A percentile compares a stretch with the other conserved stretches of the same genome.
Evolutionary conservation across 2,888 invertebrate genomes (phyloP).

Genomic region (Drosophila rellima): DNA sequence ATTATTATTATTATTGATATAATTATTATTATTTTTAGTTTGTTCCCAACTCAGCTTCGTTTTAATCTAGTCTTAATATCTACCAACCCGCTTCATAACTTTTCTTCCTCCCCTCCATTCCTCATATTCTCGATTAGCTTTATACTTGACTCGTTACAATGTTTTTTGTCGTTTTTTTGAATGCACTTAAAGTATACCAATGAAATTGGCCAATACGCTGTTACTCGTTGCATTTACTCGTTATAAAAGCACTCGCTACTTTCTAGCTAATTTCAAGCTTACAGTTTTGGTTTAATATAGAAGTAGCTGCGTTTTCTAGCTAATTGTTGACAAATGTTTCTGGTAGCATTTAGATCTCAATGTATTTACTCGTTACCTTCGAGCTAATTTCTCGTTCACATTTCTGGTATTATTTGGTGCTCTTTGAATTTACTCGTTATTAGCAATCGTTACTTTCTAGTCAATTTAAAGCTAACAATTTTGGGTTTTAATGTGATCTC

Average conservation of each 20-base stretch:
- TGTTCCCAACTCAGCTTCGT: slow-evolving; percentile 5
- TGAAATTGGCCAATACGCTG: not conserved
- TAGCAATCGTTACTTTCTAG: slow-evolving; percentile 12
- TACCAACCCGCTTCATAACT: not conserved
- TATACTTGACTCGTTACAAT: slow-evolving; percentile 1
- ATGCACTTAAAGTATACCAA: not conserved
- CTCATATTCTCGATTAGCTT: not conserved
- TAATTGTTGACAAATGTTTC: not conserved
- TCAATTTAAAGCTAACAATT: not conserved
- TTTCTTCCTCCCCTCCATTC: not conserved
- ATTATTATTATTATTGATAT: slow-evolving; percentile 5
- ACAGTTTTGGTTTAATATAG: not conserved
- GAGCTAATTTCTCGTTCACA: not conserved
- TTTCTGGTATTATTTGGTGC: not conserved
- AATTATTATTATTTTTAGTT: slow-evolving; percentile 12
- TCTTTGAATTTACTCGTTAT: not conserved
- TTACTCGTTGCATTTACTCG: slow-evolving; percentile 6
- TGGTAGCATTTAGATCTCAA: not conserved
- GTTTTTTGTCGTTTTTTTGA: slow-evolving; percentile 9
- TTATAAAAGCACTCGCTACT: slow-evolving; percentile 3
- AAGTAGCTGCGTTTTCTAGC: not conserved
- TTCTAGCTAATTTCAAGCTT: slow-evolving; percentile 2
- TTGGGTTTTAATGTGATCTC: not conserved
- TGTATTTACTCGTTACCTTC: not conserved
- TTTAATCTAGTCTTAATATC: slow-evolving; percentile 4